Evolutionary conservation across 2,888 invertebrate genomes (phyloP).

Genomic region (Drosophila dives): DNA sequence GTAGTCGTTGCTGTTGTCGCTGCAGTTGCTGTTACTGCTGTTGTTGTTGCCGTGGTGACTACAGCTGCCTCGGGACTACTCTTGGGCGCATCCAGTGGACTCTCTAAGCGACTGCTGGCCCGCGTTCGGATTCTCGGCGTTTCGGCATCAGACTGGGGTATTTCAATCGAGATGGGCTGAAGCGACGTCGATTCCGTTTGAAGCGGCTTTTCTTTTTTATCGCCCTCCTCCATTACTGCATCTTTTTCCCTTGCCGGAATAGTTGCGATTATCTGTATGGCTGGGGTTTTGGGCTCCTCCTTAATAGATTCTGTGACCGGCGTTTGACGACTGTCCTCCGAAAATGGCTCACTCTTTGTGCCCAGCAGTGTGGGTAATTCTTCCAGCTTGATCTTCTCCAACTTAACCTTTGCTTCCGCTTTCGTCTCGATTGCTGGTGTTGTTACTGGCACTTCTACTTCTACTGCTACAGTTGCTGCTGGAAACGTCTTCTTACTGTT

Average conservation of each 20-base stretch:
- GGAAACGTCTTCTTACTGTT: constrained; percentile 45
- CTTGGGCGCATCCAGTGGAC: constrained; percentile 86
- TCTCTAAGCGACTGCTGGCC: constrained; percentile 89
- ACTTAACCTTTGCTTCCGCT: constrained; percentile 46
- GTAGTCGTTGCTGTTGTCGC: constrained; percentile 48
- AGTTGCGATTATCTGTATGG: constrained; percentile 14
- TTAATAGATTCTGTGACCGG: constrained; percentile 21
- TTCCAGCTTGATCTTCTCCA: constrained; percentile 55
- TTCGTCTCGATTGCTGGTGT: constrained; percentile 20
- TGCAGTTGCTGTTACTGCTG: constrained; percentile 13
- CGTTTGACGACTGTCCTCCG: constrained; percentile 11
- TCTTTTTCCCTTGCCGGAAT: constrained; percentile 25
- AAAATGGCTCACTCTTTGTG: constrained; percentile 41
- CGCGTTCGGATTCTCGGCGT: constrained; percentile 88
- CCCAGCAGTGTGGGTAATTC: constrained; percentile 43
- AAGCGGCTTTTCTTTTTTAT: constrained; percentile 34
- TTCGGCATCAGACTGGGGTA: constrained; percentile 87
- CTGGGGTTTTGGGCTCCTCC: constrained; percentile 27
- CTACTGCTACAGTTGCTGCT: constrained; percentile 18
- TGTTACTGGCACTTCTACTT: constrained; percentile 6
- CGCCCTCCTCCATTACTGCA: constrained; percentile 13
- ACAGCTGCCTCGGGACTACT: constrained; percentile 68
- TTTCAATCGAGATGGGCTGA: constrained; percentile 93
- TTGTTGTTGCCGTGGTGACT: constrained; percentile 12
- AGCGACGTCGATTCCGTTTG: constrained; percentile 47